Percentiles rank a stretch among this genome's conserved stretches.
phyloP scores from a whole-genome alignment of 2,888 invertebrate species.

The Euproctis similis region DNA sequence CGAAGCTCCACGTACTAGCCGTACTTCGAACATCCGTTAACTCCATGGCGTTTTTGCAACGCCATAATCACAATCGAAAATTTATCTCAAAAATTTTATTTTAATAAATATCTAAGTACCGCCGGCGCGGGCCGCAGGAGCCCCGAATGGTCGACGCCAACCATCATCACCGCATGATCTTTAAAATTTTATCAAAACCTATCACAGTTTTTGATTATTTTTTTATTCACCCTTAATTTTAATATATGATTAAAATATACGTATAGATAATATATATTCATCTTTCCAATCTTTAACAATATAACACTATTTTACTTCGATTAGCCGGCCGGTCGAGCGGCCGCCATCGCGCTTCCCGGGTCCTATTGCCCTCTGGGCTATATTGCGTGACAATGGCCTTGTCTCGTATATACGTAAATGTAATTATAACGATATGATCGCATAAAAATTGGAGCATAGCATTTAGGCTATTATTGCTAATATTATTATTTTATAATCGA shows the following conservation, averaged over 20 bases:
- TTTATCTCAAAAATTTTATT: constrained; percentile 51
- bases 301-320: constrained; percentile 70
- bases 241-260: constrained; percentile 75
- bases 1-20: constrained; percentile 13
- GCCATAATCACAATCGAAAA: constrained; percentile 38
- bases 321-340: constrained; percentile 38
- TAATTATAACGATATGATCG: constrained; percentile 64
- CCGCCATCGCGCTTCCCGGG: constrained; percentile 13
- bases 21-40: constrained; percentile 17
- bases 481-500: constrained; percentile 67
- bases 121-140: constrained; percentile 21
- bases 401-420: constrained; percentile 32
- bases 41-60: constrained; percentile 19
- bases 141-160: constrained; percentile 27
- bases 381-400: constrained; percentile 22
- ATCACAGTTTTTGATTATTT: constrained; percentile 77
- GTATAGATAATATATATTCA: constrained; percentile 70
- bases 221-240: constrained; percentile 68
- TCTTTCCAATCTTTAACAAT: constrained; percentile 70
- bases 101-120: constrained; percentile 50
- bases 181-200: constrained; percentile 76
- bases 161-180: constrained; percentile 34
- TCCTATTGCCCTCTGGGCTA: constrained; percentile 16
- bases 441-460: constrained; percentile 65
- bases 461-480: constrained; percentile 74